Evolutionary conservation across 2,888 invertebrate species (phyloP), one percentile per base, ranked within the genome.

Genomic region (Hesperia comma): DNA sequence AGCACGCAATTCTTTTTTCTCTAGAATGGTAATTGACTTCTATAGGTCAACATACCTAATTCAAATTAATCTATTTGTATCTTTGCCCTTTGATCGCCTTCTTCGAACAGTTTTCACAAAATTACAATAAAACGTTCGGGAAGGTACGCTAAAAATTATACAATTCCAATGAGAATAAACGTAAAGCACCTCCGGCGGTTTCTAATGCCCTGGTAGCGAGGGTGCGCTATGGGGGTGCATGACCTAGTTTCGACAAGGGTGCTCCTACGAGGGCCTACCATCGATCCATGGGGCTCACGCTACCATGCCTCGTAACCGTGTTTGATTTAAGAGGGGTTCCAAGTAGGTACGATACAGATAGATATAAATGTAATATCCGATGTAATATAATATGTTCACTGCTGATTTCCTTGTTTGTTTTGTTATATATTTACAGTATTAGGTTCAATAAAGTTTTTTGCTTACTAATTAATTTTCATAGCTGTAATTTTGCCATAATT

Each of bases 181-280:
- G 67, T 68, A 71, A 71, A 69, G 71, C 73, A 70, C 69, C 68
- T 67, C 69, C 71, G 67, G 61, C 61, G 56, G 68, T 69, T 71
- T 69, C 81, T 83, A 75, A 75, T 77, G 71, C 78, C 86, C 84
- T 86, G 80, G 87, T 84, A 84, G 71, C 81, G 78, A 82, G 85
- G 87, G 86, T 79, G 80, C 80, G 68, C 64, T 67, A 72, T 74
- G 83, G 88, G 87, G 88, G 82, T 82, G 77, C 79, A 79, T 92
- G 91, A 91, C 91, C 91, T 84, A 91, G 80, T 90, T 91, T 86
- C 78, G 74, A 73, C 76, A 72, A 86, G 85, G 88, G 86, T 79
- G 80, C 81, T 83, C 75, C 80, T 78, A 77, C 77, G 79, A 72
- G 79, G 79, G 78, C 74, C 79, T 61, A 82, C 85, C 88, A 91